These are phyloP conservation scores for Dichetophora obliterata DNA, from an alignment of 2,888 invertebrate genomes.

Conservation along the genomic window DNA sequence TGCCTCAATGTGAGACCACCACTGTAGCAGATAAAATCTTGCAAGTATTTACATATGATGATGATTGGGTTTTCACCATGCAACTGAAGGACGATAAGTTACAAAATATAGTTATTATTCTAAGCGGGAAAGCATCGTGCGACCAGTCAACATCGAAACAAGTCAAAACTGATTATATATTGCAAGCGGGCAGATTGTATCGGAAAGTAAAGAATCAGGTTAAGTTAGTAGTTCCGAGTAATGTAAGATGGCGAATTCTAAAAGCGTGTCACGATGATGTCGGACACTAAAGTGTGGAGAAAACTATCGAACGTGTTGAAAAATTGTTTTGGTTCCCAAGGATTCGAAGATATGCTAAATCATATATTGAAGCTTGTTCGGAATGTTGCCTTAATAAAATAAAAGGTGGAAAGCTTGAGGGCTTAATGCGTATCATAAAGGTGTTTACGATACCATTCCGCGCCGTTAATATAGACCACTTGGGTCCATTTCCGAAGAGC, in stretches of 20 bases:
- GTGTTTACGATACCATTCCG: constrained; percentile 46
- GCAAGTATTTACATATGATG: background rate
- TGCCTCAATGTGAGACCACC: background rate
- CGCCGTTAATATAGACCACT: constrained; percentile 46
- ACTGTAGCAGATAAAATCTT: background rate
- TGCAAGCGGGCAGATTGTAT: constrained; percentile 5
- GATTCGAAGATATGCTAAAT: background rate
- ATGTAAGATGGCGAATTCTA: constrained; percentile 1
- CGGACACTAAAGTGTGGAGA: too few species aligned
- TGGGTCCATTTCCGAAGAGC: constrained; percentile 47
- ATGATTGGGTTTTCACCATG: background rate
- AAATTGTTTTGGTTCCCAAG: background rate
- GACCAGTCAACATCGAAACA: background rate
- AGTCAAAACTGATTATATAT: constrained; percentile 25
- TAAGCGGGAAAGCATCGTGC: background rate
- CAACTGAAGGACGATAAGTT: constrained; percentile 7
- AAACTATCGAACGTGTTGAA: background rate
- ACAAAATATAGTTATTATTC: background rate
- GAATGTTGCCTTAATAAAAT: constrained; percentile 26
- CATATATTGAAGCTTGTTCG: background rate
- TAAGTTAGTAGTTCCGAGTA: constrained; percentile 30
- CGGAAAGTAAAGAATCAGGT: constrained; percentile 15
- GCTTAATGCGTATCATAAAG: constrained; percentile 31
- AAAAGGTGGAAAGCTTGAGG: constrained; percentile 43
- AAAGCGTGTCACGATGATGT: too few species aligned